Conservation (phyloP, 2,888 invertebrate species). For the Chironomus tentans region DNA sequence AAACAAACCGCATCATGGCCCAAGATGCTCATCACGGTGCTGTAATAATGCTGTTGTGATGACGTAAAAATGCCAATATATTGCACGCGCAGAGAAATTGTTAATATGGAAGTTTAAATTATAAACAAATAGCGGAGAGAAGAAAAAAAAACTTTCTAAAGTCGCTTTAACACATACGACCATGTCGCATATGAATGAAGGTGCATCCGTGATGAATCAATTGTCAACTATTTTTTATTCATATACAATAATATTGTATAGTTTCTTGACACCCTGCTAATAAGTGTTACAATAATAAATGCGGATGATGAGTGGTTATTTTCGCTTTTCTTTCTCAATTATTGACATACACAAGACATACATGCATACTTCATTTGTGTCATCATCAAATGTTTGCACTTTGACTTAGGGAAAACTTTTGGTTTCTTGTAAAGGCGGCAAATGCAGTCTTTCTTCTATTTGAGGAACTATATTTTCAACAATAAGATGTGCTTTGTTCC, state of each 20-base stretch:
- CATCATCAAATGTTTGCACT: slow-evolving; percentile 1
- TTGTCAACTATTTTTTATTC: slow-evolving; percentile 6
- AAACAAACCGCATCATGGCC: not conserved
- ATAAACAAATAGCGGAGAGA: not conserved
- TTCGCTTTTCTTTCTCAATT: not conserved
- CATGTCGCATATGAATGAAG: slow-evolving; percentile 6
- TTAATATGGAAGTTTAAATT: not conserved
- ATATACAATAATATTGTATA: not conserved
- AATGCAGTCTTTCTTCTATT: not conserved
- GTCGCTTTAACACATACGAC: not conserved
- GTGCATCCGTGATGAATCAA: slow-evolving; percentile 27
- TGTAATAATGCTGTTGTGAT: slow-evolving; percentile 15
- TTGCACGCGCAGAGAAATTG: slow-evolving; percentile 14
- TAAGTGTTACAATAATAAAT: not conserved
- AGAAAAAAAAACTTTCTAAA: slow-evolving; percentile 24
- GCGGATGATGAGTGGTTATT: not conserved
- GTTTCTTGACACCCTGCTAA: not conserved
- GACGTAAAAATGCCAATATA: slow-evolving; percentile 15
- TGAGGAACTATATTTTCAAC: not conserved
- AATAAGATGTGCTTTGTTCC: too few species aligned
- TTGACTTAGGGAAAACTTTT: not conserved
- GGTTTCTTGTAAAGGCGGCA: not conserved
- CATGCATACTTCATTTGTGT: not conserved
- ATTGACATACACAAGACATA: not conserved
- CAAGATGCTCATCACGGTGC: not conserved